phyloP scores from a whole-genome alignment of 2,113 vertebrate genomes.

The Maylandia zebra region DNA sequence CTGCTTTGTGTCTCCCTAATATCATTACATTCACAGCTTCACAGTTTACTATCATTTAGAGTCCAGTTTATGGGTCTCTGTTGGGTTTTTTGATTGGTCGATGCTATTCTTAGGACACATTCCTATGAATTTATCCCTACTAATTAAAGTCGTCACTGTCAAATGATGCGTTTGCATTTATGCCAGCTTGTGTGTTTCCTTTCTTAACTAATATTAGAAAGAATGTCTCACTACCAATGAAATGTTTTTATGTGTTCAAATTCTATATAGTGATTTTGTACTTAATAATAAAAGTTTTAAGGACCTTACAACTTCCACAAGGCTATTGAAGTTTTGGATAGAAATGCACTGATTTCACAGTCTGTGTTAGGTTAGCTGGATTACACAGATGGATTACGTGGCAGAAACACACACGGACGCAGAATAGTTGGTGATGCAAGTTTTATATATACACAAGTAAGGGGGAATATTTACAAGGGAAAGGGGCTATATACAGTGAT shows the following conservation, averaged over 20 bases:
- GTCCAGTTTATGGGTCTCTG: not conserved
- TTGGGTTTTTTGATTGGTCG: not conserved
- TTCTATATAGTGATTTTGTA: not conserved
- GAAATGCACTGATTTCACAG: not conserved
- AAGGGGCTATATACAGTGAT: too few species aligned
- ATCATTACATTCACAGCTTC: not conserved
- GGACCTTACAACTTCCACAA: not conserved
- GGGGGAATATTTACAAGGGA: too few species aligned
- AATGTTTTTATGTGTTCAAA: not conserved
- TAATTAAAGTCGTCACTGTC: not conserved
- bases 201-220: not conserved
- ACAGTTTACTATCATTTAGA: not conserved
- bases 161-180: not conserved
- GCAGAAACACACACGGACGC: too few species aligned
- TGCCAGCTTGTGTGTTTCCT: not conserved
- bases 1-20: not conserved
- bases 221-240: not conserved
- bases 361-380: too few species aligned
- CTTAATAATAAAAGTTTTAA: not conserved
- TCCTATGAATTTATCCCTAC: not conserved
- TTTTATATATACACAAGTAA: too few species aligned
- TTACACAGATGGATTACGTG: too few species aligned
- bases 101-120: not conserved
- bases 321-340: not conserved
- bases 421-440: too few species aligned